Conservation (phyloP, 2,797 vertebrate species). For the Sebastes kiyomatsui region DNA sequence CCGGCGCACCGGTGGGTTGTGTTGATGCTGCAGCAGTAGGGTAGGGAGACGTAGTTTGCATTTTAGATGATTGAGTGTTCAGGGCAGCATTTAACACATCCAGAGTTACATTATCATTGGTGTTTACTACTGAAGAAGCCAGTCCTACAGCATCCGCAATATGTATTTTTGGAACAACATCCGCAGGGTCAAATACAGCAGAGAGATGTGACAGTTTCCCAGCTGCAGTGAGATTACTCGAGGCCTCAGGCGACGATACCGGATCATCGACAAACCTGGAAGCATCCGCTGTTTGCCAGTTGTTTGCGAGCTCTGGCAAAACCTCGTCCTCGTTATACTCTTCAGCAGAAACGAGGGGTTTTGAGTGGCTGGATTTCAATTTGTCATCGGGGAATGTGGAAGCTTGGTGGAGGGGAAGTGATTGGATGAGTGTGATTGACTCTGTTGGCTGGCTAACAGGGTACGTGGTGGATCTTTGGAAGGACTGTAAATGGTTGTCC, state of each 20-base stretch:
- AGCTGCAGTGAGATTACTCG: neutral
- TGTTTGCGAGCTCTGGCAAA: neutral
- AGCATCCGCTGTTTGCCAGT: neutral
- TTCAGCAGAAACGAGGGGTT: neutral
- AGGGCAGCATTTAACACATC: neutral
- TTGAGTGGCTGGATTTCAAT: neutral
- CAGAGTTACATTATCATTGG: neutral
- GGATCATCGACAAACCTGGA: neutral
- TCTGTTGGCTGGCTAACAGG: neutral
- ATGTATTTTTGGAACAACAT: slow-evolving; percentile 54
- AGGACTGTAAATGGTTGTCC: neutral
- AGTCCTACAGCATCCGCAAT: neutral
- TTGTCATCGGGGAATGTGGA: neutral
- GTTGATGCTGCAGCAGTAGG: neutral
- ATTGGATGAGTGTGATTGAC: neutral
- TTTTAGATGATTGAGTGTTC: neutral
- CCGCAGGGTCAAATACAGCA: slow-evolving; percentile 28
- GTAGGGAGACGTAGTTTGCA: neutral
- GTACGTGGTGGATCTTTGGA: slow-evolving; percentile 3
- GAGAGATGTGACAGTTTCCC: neutral
- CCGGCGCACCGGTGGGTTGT: neutral
- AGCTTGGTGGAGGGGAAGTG: neutral
- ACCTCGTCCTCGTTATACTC: neutral
- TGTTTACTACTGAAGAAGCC: neutral
- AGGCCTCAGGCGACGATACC: neutral